Evolutionary conservation across 2,797 vertebrate genomes (phyloP), one percentile per base, ranked within the genome.

Genomic region (Scleropages formosus): DNA sequence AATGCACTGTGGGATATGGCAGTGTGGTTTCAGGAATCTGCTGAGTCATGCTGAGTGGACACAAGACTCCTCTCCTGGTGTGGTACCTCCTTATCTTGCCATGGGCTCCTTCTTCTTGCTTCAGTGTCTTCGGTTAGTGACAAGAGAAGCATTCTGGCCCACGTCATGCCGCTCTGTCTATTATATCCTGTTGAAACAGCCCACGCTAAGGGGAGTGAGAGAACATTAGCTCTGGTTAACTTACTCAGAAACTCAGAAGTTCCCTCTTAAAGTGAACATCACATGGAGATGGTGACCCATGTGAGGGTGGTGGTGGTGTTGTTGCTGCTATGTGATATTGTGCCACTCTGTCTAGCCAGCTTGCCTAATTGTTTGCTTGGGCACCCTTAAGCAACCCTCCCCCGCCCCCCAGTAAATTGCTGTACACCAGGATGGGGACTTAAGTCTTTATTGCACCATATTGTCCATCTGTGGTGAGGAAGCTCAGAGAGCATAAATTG

Each of bases 21-120:
- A 11, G 59, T 56, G 63, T 9, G 20, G 53, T 18, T 49, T 75
- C 27, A 53, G 56, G 65, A 68, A 69, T 75, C 56, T 68, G 74
- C 65, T 49, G 74, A 69, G 56, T 69, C 74, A 75, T 59, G 53
- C 9, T 75, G 74, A 75, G 74, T 69, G 31, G 68, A 56, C 49
- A 20, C 20, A 53, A 75, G 39, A 61, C 39, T 39, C 56, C 39
- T 27, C 22, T n/a, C 53, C 24, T 31, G 44, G 59, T 58, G 65
- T 69, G 47, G 27, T 24, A 18, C 53, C 59, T 22, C 46, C 24
- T 70, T 70, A 44, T 74, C 61, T 24, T 16, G 12, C 15, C 24
- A 24, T 4, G 15, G 46, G 44, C 12, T 31, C 39, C 61, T 47
- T 53, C 44, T 44, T 47, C 46, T 60, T 20, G n/a, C 60, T 44